Conservation (phyloP, 2,797 vertebrate species). For the Sitta carolinensis region DNA sequence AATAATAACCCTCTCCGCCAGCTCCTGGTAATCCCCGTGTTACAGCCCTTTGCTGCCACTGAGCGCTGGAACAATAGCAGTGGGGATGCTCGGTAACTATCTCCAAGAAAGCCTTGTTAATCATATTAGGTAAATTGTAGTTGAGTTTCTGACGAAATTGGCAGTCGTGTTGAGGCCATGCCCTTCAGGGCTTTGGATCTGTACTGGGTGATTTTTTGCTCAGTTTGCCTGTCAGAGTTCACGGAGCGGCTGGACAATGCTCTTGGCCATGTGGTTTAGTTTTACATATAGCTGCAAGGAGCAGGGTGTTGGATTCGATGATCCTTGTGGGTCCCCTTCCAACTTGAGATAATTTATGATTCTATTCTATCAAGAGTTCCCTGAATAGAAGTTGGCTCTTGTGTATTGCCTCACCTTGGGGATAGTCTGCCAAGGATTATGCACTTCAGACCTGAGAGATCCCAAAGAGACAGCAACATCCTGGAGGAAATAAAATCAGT, state of each 20-base stretch:
- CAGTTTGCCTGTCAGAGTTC: background rate
- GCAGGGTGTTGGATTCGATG: rapidly evolving
- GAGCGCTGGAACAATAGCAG: background rate
- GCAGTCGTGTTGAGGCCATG: background rate
- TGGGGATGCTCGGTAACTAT: background rate
- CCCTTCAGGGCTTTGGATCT: background rate
- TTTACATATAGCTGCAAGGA: background rate
- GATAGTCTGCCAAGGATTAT: background rate
- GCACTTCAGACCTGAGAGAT: background rate
- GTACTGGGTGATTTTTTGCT: background rate
- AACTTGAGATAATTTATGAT: background rate
- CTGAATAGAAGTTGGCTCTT: background rate
- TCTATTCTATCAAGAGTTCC: background rate
- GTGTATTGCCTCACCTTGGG: background rate
- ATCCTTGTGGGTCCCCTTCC: background rate
- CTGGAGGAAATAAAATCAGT: background rate
- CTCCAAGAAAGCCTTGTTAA: background rate
- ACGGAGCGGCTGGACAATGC: rapidly evolving
- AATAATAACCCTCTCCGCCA: rapidly evolving
- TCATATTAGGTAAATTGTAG: background rate
- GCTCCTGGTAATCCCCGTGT: rapidly evolving
- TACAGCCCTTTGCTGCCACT: background rate
- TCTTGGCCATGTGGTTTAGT: background rate
- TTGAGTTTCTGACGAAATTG: background rate
- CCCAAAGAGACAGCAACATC: background rate